Base-by-base conservation (phyloP, 2,113 vertebrate species). In the Phasianus colchicus region DNA sequence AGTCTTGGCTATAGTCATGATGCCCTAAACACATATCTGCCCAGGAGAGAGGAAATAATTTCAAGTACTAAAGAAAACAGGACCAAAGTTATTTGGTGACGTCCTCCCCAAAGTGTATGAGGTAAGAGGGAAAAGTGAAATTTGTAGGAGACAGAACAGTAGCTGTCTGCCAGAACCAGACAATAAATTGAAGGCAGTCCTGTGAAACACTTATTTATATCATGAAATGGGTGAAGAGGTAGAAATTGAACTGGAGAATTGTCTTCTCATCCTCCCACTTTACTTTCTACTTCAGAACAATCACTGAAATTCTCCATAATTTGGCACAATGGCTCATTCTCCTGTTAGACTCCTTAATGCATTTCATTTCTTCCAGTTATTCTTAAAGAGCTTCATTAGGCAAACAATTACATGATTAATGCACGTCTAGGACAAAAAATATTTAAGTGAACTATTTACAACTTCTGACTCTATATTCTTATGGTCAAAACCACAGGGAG, bases 331-430 rank as follows among this genome's bases (percentile, higher is more conserved):
- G 13, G 43, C 45, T 61, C 0, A 0, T 94, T 83, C 79, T 92
- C 40, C 57, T 58, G 55, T 64, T 81, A 86, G 66, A 42, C 40
- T 91, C 83, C 57, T 97, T 88, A 91, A 89, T 36, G 34, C 30
- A 42, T 75, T 95, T 90, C 13, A 69, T 92, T 92, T 75, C 65
- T 95, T 90, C 83, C 69, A 79, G 88, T 86, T 94, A 72, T 78
- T 82, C 88, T 82, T 52, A 81, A 43, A 95, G 48, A 86, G 78
- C 72, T 88, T 91, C 76, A 91, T 95, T 93, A 96, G 69, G 83
- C 64, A 88, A 96, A 86, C 64, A 89, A 93, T 93, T 94, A 84
- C 13, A 89, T 61, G 61, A 93, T 91, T 93, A 77, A 86, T 75
- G 52, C 36, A 78, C 80, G 72, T 83, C 32, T 50, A 95, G 91